Evolutionary conservation across 37 sponge, comb jelly and placozoan species (phyloP).

Genomic region (Oopsacas minuta): DNA sequence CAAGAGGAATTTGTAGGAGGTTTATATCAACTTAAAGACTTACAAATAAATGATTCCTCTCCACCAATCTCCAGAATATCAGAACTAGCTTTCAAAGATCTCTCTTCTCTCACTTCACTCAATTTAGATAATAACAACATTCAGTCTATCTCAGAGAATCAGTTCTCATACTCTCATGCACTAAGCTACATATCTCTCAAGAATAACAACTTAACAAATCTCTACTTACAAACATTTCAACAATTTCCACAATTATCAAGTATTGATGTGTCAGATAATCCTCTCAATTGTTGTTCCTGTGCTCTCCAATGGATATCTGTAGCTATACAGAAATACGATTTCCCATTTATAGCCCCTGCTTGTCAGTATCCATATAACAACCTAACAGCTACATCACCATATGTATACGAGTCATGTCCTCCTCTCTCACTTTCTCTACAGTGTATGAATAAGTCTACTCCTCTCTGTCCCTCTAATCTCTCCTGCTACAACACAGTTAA

Average conservation of each 20-base stretch:
- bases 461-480: constrained; percentile 2
- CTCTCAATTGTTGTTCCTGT: constrained; percentile 1
- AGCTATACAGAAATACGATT: neutral
- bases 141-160: neutral
- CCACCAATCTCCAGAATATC: neutral
- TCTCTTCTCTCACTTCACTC: neutral
- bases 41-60: neutral
- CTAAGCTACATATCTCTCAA: neutral
- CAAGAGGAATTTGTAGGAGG: neutral
- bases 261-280: neutral
- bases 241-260: neutral
- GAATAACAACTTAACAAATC: neutral
- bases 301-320: neutral
- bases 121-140: neutral
- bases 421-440: neutral
- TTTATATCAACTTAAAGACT: neutral
- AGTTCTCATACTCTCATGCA: neutral
- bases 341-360: neutral
- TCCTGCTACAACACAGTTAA: neutral
- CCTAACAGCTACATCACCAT: neutral
- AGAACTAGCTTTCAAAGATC: neutral
- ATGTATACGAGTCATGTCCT: neutral
- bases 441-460: neutral
- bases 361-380: neutral
- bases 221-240: neutral